Base-by-base conservation (phyloP, 2,888 invertebrate species). In the Nemapogon koenigi region DNA sequence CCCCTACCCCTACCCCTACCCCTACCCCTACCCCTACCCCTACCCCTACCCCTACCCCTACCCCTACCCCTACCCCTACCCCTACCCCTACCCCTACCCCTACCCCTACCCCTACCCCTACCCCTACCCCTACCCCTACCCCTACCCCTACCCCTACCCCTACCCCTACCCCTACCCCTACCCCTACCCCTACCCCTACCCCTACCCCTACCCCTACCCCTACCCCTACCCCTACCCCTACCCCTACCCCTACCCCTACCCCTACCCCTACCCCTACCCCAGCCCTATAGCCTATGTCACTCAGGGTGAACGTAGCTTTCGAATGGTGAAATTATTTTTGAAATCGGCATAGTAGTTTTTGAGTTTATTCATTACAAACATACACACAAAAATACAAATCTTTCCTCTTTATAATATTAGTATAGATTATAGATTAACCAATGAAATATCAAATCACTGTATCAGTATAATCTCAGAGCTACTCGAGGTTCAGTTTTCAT, bases 401-500 rank as follows among this genome's bases (percentile, higher is more conserved):
- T n/a, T n/a, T n/a, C n/a, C n/a, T n/a, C n/a, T n/a, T n/a, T n/a
- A n/a, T n/a, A n/a, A n/a, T n/a, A n/a, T n/a, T n/a, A n/a, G n/a
- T n/a, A n/a, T n/a, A n/a, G n/a, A n/a, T n/a, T n/a, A n/a, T n/a
- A n/a, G n/a, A n/a, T n/a, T n/a, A n/a, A n/a, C n/a, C n/a, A n/a
- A n/a, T n/a, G n/a, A n/a, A n/a, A n/a, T n/a, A n/a, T n/a, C n/a
- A n/a, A n/a, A n/a, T n/a, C n/a, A n/a, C n/a, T n/a, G n/a, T n/a
- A n/a, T n/a, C n/a, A n/a, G n/a, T n/a, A n/a, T n/a, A n/a, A n/a
- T n/a, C n/a, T n/a, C n/a, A n/a, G n/a, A n/a, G n/a, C n/a, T n/a
- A n/a, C n/a, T n/a, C 31, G 7, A 16, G 17, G 31, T 31, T 31
- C 15, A 31, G 17, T 2, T 28, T 28, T 28, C 28, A 28, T 28